Conservation (phyloP, 2,113 vertebrate genomes). For the Gymnarchus niloticus region DNA sequence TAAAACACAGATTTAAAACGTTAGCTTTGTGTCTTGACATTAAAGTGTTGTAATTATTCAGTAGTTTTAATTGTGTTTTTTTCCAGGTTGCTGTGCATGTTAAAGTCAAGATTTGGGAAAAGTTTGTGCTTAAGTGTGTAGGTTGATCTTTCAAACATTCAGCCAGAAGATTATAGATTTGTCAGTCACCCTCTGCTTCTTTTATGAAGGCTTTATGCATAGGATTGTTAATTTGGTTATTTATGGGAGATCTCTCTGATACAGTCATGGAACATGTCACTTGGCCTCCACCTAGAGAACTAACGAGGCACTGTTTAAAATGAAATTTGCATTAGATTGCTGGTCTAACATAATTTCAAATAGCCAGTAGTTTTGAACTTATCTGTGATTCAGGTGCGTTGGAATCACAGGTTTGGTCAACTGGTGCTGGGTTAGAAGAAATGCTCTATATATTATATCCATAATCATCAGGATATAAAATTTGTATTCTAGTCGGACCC, state of each 20-base stretch:
- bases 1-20: constrained; percentile 26
- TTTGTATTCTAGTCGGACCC: not conserved
- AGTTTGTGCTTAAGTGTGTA: not conserved
- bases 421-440: not conserved
- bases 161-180: not conserved
- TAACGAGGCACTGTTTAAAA: not conserved
- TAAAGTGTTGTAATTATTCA: constrained; percentile 13
- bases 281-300: no score
- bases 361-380: not conserved
- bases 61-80: not conserved
- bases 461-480: not conserved
- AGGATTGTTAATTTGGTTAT: not conserved
- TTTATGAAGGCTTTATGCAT: not conserved
- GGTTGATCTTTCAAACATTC: not conserved
- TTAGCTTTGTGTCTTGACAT: constrained; percentile 15
- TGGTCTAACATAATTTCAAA: not conserved
- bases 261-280: not conserved
- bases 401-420: not conserved
- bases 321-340: not conserved
- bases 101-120: not conserved
- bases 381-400: not conserved
- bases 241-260: not conserved
- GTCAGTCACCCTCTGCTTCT: not conserved
- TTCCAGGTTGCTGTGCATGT: constrained; percentile 2
- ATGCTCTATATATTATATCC: not conserved